phyloP scores from a whole-genome alignment of 2,113 vertebrate species.

The Tor tambroides region DNA sequence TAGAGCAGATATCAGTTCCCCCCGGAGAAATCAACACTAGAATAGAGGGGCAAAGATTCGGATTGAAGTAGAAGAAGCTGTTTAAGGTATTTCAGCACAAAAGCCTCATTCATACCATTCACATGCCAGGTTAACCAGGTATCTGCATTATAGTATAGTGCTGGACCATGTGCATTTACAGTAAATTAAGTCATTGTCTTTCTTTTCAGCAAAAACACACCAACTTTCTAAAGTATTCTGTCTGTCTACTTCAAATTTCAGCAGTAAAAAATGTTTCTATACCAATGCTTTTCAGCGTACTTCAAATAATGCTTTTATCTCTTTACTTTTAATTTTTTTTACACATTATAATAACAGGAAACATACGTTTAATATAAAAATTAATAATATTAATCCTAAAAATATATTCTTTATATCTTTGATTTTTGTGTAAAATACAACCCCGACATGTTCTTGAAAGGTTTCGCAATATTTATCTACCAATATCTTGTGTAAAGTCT shows the following conservation, averaged over 20 bases:
- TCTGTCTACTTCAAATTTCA: too few species aligned
- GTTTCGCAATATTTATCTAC: not conserved
- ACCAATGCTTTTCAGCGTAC: too few species aligned
- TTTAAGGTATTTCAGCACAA: not conserved
- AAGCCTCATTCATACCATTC: not conserved
- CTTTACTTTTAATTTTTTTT: too few species aligned
- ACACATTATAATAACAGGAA: too few species aligned
- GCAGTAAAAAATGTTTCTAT: too few species aligned
- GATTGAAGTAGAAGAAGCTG: constrained; percentile 24
- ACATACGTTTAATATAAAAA: too few species aligned
- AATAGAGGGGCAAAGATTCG: constrained; percentile 21
- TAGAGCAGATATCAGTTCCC: constrained; percentile 20
- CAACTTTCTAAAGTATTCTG: too few species aligned
- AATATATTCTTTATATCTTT: not conserved
- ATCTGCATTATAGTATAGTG: too few species aligned
- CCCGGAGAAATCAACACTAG: constrained; percentile 18
- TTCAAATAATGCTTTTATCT: too few species aligned
- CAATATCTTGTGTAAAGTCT: not conserved
- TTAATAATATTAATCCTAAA: too few species aligned
- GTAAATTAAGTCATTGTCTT: not conserved
- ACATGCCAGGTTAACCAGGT: not conserved
- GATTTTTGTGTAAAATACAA: not conserved
- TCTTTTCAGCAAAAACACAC: not conserved
- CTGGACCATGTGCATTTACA: not conserved
- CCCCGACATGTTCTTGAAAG: not conserved